Percentiles rank a stretch among this genome's conserved stretches.
These are phyloP conservation scores for Psittacula derbiana DNA, from an alignment of 2,797 vertebrate species.

Conservation along the genomic window DNA sequence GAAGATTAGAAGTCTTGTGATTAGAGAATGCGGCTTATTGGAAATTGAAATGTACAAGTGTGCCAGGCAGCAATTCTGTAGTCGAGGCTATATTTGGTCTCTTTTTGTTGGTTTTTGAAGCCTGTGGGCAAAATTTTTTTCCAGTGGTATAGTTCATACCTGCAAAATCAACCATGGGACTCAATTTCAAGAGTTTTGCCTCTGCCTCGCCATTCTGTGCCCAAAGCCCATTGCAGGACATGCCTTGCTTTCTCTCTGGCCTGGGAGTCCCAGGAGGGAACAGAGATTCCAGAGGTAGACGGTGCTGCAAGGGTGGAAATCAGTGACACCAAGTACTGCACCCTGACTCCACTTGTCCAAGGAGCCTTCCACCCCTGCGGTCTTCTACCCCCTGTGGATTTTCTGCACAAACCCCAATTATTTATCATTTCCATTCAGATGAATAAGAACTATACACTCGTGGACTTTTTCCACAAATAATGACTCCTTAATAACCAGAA, in stretches of 20 bases:
- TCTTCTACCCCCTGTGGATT: not conserved
- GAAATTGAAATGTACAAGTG: slow-evolving; percentile 78
- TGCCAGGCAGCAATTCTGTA: slow-evolving; percentile 67
- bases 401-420: slow-evolving; percentile 4
- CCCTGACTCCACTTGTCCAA: not conserved
- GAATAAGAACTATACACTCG: not conserved
- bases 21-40: slow-evolving; percentile 71
- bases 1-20: slow-evolving; percentile 79
- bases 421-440: slow-evolving; percentile 33
- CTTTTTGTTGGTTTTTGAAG: not conserved
- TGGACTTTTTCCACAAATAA: slow-evolving; percentile 41
- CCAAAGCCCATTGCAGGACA: not conserved
- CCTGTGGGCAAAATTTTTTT: not conserved
- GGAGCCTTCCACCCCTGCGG: not conserved
- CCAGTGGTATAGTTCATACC: not conserved
- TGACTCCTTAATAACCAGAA: slow-evolving; percentile 58
- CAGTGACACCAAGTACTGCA: not conserved
- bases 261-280: not conserved
- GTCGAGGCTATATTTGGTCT: not conserved
- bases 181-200: not conserved
- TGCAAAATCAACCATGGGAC: rapidly evolving
- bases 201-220: not conserved
- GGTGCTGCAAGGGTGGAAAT: not conserved
- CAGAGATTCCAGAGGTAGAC: not conserved
- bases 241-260: not conserved